Percentiles rank a stretch among this genome's conserved stretches.
phyloP scores from a whole-genome alignment of 2,113 vertebrate genomes.

The Pluvialis apricaria region DNA sequence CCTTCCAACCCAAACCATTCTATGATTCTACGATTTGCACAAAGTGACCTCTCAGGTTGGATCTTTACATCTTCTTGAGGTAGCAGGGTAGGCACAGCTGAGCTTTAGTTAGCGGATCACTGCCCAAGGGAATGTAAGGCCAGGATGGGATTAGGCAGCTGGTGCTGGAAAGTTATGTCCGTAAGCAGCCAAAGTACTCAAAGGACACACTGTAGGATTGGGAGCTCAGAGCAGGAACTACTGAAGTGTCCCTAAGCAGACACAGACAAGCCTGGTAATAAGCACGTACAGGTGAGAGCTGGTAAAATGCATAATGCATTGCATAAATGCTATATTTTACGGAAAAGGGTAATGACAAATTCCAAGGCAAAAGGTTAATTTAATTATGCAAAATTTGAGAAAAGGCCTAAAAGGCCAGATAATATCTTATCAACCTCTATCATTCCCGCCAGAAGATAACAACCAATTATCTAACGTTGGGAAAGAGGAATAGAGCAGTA shows the following conservation, averaged over 20 bases:
- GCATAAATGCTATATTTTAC: background rate
- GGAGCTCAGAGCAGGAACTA: background rate
- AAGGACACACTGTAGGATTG: fast-evolving
- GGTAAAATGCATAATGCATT: background rate
- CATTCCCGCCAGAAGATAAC: background rate
- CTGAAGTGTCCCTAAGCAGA: background rate
- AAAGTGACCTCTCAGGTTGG: background rate
- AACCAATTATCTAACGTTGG: background rate
- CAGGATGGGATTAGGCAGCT: background rate
- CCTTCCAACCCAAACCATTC: no score
- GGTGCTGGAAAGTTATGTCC: background rate
- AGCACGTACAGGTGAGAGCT: background rate
- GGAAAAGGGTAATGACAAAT: background rate
- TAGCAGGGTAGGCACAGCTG: background rate
- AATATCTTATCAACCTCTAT: background rate
- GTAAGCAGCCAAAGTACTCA: background rate
- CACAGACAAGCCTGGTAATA: background rate
- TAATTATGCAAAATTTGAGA: background rate
- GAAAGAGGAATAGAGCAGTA: background rate
- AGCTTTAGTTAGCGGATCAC: background rate
- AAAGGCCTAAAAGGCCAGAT: background rate
- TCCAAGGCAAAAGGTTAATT: conserved; percentile 7
- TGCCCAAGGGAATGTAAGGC: fast-evolving
- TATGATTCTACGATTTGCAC: background rate
- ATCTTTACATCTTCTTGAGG: background rate